Evolutionary conservation across 2,113 vertebrate genomes (phyloP), one percentile per base, ranked within the genome.

Genomic region (Chloebia gouldiae): DNA sequence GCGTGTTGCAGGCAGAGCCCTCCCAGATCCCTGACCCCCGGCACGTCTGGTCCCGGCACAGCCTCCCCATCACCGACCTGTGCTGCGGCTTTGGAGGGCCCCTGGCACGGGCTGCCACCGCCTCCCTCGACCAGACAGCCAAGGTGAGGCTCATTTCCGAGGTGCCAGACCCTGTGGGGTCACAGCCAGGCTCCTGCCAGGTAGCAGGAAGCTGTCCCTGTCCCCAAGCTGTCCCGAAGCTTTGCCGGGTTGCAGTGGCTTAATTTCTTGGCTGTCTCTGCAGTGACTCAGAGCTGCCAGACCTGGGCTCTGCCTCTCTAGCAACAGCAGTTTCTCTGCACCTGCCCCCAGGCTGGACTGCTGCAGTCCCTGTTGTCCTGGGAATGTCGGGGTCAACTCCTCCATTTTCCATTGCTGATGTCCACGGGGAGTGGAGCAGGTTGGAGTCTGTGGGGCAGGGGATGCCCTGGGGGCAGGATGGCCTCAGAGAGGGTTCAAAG

Each of bases 21-120:
- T 96, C 97, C 88, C 97, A 98, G 71, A 96, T 97, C 75, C 98
- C 99, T 0, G 99, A 98, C 54, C 99, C 99, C 4, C 98, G 98
- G 9, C 98, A 99, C 5, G 95, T 99, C 66, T 99, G 99, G 97
- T 98, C 99, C 33, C 98, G 97, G 15, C 99, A 99, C 96, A 98
- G 99, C 21, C 98, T 99, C 27, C 99, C 99, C 75, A 97, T 99
- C 97, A 99, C 99, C 2, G 99, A 99, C 96, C 92, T 99, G 93
- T 99, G 99, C 97, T 99, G 99, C 5, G 99, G 99, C 86, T 96
- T 99, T 2, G 99, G 99, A 73, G 99, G 99, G 69, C 97, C 98
- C 56, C 96, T 99, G 97, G 98, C 98, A 39, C 97, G 99, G 72
- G 97, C 98, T 6, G 98, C 98, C 51, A 99, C 99, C 0, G 97